Conservation (phyloP, 2,113 vertebrate genomes). For the Solea solea region DNA sequence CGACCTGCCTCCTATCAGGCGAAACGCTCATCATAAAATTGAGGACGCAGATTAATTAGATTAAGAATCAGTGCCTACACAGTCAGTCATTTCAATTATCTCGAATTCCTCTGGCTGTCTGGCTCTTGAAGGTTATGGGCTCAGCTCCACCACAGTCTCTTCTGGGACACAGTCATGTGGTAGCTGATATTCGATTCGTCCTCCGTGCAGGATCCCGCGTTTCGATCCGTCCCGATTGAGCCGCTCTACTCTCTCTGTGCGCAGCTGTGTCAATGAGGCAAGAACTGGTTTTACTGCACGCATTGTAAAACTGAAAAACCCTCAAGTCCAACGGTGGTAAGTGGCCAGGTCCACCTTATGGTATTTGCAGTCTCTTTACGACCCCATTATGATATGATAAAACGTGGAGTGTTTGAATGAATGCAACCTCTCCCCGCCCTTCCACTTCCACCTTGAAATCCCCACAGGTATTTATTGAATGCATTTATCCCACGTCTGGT, state of each 20-base stretch:
- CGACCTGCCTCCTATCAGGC: constrained; percentile 18
- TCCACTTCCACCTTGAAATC: constrained; percentile 32
- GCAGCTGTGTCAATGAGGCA: neutral
- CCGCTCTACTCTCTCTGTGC: neutral
- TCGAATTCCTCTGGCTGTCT: constrained; percentile 59
- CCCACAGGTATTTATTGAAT: constrained; percentile 54
- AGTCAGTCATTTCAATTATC: constrained; percentile 71
- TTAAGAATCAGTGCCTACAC: constrained; percentile 26
- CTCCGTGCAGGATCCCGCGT: constrained; percentile 7
- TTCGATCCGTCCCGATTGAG: constrained; percentile 8
- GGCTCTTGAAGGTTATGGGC: constrained; percentile 61
- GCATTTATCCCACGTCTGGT: constrained; percentile 45
- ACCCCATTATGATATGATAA: constrained; percentile 42
- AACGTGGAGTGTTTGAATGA: constrained; percentile 32
- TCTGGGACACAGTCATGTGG: constrained; percentile 38
- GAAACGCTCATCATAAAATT: constrained; percentile 41
- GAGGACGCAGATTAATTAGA: constrained; percentile 71
- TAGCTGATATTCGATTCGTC: constrained; percentile 35
- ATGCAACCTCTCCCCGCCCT: constrained; percentile 21
- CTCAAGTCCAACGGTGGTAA: neutral
- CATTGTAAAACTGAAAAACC: too few relatives aligned
- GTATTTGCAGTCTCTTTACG: constrained; percentile 30
- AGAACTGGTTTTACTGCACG: neutral
- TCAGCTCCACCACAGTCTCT: constrained; percentile 41
- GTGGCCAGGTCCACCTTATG: neutral